phyloP scores from a whole-genome alignment of 1,140 invertebrate species.

The Atopsyche davidsoni region DNA sequence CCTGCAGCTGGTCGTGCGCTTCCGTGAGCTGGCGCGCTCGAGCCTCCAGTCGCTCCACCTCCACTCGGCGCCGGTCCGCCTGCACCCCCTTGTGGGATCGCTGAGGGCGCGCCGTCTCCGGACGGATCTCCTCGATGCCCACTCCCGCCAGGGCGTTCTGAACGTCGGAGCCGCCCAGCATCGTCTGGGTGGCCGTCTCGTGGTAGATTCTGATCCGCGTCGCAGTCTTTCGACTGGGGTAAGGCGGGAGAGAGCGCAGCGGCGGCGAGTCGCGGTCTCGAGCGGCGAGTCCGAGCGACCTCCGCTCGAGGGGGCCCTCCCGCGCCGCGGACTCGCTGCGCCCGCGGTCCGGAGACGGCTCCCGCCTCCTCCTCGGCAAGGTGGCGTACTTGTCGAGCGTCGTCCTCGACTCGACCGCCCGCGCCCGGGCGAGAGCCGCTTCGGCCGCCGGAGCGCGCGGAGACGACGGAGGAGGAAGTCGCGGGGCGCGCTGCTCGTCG shows the following conservation, averaged over 20 bases:
- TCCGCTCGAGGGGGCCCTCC: constrained; percentile 32
- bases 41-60: constrained; percentile 52
- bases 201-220: constrained; percentile 67
- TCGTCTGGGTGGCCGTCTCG: constrained; percentile 68
- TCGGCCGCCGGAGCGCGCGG: constrained; percentile 29
- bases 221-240: constrained; percentile 43
- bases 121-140: constrained; percentile 36
- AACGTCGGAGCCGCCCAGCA: constrained; percentile 61
- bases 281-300: constrained; percentile 41
- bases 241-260: constrained; percentile 50
- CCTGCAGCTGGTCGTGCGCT: constrained; percentile 34
- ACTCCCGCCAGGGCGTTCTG: constrained; percentile 62
- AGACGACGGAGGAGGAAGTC: constrained; percentile 25
- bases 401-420: constrained; percentile 45
- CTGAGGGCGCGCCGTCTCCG: constrained; percentile 27
- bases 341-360: constrained; percentile 50
- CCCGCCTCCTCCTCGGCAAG: constrained; percentile 60
- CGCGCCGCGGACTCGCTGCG: constrained; percentile 41
- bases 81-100: constrained; percentile 54
- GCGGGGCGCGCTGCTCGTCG: constrained; percentile 25
- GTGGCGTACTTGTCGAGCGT: constrained; percentile 68
- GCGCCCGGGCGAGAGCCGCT: constrained; percentile 35
- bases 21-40: constrained; percentile 47
- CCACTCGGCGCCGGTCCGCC: constrained; percentile 57
- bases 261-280: constrained; percentile 33